Percentiles rank a stretch among this genome's conserved stretches.
Conservation (phyloP, 1,140 invertebrate species). For the Coboldia fuscipes region DNA sequence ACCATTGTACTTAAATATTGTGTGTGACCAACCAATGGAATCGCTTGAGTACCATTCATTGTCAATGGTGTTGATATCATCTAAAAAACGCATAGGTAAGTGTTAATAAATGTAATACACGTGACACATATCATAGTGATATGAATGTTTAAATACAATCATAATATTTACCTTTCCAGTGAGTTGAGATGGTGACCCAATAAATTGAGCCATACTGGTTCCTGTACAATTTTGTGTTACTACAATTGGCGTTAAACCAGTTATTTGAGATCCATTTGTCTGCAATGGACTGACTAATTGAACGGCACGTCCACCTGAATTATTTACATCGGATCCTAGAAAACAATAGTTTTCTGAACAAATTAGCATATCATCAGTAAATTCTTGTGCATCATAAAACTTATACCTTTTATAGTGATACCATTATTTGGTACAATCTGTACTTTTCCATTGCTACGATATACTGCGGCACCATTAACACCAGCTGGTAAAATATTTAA, state of each 20-base stretch:
- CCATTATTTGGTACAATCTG: slow-evolving; percentile 3
- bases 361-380: neutral
- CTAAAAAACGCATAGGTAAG: neutral
- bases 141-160: neutral
- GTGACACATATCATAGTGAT: neutral
- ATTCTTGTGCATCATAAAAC: neutral
- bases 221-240: neutral
- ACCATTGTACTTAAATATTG: neutral
- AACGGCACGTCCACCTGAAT: neutral
- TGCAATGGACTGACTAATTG: slow-evolving; percentile 2
- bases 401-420: slow-evolving; percentile 2
- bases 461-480: slow-evolving; percentile 1
- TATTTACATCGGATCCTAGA: neutral
- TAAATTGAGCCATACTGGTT: neutral
- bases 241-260: slow-evolving; percentile 1
- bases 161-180: neutral
- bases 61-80: neutral
- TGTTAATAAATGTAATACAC: neutral
- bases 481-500: slow-evolving; percentile 3
- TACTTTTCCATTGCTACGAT: slow-evolving; percentile 3
- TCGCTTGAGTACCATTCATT: neutral
- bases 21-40: neutral
- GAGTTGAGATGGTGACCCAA: neutral
- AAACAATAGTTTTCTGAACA: neutral
- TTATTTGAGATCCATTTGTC: neutral